Conservation (phyloP, 1,140 invertebrate genomes). For the Ips typographus region DNA sequence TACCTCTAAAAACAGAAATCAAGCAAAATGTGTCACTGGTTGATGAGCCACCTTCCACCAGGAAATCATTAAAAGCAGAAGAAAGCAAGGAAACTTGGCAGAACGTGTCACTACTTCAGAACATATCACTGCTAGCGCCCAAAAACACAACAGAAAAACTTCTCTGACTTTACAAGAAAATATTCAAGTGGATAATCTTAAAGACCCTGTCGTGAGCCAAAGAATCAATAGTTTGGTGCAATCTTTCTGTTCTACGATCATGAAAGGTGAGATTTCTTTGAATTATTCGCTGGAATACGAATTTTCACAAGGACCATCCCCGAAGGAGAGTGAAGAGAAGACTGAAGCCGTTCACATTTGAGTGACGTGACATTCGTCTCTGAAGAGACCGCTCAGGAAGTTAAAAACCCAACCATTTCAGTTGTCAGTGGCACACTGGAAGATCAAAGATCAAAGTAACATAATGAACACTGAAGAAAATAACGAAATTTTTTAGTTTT, state of each 20-base stretch:
- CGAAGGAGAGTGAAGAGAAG: constrained; percentile 2
- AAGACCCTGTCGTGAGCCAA: constrained; percentile 24
- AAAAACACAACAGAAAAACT: constrained; percentile 27
- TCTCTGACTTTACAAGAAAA: constrained; percentile 37
- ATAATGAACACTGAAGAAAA: neutral
- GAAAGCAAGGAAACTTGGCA: neutral
- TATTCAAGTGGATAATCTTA: constrained; percentile 27
- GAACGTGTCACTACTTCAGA: neutral
- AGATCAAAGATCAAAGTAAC: neutral
- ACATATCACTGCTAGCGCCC: neutral
- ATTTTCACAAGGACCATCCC: constrained; percentile 3
- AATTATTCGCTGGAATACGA: constrained; percentile 38
- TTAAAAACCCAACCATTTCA: neutral
- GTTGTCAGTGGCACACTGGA: neutral
- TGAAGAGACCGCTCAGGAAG: neutral
- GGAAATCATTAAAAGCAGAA: neutral
- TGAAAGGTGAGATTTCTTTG: constrained; percentile 34
- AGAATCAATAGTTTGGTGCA: constrained; percentile 32
- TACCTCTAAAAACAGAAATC: no score
- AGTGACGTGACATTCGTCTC: constrained; percentile 12
- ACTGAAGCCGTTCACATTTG: constrained; percentile 17
- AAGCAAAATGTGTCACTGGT: no score
- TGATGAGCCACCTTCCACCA: no score
- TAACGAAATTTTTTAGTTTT: no score
- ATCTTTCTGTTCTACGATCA: constrained; percentile 33